Conservation (phyloP, 2,113 vertebrate species). For the Eurypyga helias region DNA sequence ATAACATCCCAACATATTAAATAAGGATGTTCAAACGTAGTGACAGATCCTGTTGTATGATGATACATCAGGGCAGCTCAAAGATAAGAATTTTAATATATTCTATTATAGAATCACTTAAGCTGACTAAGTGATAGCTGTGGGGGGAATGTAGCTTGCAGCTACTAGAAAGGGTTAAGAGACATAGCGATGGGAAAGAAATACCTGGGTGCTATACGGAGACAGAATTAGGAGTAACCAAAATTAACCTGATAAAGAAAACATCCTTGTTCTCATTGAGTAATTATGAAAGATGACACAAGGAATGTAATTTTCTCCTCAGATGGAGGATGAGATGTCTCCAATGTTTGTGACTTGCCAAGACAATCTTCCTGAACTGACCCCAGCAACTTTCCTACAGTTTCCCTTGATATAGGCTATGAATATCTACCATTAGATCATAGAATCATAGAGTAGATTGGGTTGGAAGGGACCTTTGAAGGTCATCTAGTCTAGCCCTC, state of each 20-base stretch:
- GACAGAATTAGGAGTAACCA: background rate
- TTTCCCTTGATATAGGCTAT: background rate
- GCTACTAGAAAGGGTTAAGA: constrained; percentile 47
- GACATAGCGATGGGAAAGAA: background rate
- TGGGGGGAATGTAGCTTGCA: background rate
- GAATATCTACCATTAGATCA: background rate
- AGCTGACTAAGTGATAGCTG: constrained; percentile 46
- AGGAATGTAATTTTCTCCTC: background rate
- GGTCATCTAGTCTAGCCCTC: background rate
- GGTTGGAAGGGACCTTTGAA: background rate
- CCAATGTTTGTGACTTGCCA: background rate
- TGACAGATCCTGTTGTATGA: constrained; percentile 62
- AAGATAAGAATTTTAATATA: constrained; percentile 67
- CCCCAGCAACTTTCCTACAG: rapidly evolving
- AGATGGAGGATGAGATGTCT: background rate
- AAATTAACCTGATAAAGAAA: background rate
- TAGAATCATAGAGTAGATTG: background rate
- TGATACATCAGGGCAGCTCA: constrained; percentile 56
- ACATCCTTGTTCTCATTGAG: background rate
- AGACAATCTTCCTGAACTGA: background rate
- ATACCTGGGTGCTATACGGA: background rate
- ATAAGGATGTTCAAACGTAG: constrained; percentile 66
- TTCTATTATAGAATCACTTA: constrained; percentile 66
- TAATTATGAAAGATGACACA: background rate
- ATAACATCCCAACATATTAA: constrained; percentile 66